These are phyloP conservation scores for Microcebus ravelobensis DNA, from an alignment of 2,113 vertebrate genomes.

Conservation along the genomic window DNA sequence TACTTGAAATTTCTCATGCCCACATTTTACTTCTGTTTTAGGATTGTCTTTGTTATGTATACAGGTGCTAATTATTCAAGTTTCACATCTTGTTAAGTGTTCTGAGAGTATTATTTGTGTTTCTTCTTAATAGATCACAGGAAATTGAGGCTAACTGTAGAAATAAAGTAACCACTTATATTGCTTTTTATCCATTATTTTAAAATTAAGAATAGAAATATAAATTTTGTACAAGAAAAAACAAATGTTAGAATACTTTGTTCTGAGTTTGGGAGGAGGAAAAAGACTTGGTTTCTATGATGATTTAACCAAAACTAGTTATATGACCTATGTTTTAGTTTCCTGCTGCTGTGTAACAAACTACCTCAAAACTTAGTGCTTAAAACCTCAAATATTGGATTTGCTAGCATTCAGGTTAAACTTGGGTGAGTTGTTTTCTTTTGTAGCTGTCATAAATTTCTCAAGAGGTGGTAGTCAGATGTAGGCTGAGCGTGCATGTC, in stretches of 20 bases:
- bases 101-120: neutral
- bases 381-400: neutral
- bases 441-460: neutral
- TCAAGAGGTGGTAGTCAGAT: neutral
- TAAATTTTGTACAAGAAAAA: neutral
- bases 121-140: neutral
- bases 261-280: neutral
- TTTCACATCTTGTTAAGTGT: neutral
- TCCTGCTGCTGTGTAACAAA: neutral
- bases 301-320: neutral
- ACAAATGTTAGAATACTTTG: neutral
- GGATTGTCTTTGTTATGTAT: neutral
- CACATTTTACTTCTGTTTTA: constrained; percentile 48
- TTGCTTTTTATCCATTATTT: neutral
- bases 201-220: neutral
- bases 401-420: neutral
- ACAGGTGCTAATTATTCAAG: constrained; percentile 5
- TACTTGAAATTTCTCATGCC: neutral
- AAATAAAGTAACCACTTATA: neutral
- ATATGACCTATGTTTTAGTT: neutral
- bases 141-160: neutral
- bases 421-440: neutral
- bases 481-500: neutral
- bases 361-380: neutral
- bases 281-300: neutral